These are phyloP conservation scores for Philaethria dido DNA, from an alignment of 2,888 invertebrate species.

Conservation along the genomic window DNA sequence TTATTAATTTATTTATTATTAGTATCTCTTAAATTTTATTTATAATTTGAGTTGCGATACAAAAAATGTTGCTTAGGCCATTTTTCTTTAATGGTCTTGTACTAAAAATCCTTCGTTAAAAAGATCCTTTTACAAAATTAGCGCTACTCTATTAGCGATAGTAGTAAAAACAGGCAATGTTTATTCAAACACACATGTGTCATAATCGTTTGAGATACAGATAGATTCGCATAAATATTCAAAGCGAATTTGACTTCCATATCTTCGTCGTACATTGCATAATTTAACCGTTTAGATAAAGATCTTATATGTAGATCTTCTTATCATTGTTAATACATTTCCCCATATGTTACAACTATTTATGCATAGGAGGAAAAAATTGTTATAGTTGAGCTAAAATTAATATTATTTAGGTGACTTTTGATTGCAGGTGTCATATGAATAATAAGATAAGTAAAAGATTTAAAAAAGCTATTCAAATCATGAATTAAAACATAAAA, in stretches of 20 bases:
- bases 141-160: not conserved
- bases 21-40: too few relatives aligned
- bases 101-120: too few relatives aligned
- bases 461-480: too few relatives aligned
- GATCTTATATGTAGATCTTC: not conserved
- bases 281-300: not conserved
- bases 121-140: not conserved
- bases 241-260: conserved; percentile 5
- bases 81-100: not conserved
- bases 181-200: conserved; percentile 11
- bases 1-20: too few relatives aligned
- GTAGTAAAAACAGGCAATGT: not conserved
- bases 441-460: too few relatives aligned
- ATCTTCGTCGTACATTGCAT: not conserved
- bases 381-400: not conserved
- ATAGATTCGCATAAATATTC: not conserved
- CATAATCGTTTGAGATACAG: not conserved
- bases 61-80: not conserved
- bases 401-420: not conserved
- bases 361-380: not conserved
- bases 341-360: not conserved
- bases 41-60: not conserved
- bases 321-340: not conserved
- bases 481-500: not conserved
- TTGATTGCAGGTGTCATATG: not conserved